Evolutionary conservation across 2,888 invertebrate species (phyloP).

Genomic region (Elgonia sp.): DNA sequence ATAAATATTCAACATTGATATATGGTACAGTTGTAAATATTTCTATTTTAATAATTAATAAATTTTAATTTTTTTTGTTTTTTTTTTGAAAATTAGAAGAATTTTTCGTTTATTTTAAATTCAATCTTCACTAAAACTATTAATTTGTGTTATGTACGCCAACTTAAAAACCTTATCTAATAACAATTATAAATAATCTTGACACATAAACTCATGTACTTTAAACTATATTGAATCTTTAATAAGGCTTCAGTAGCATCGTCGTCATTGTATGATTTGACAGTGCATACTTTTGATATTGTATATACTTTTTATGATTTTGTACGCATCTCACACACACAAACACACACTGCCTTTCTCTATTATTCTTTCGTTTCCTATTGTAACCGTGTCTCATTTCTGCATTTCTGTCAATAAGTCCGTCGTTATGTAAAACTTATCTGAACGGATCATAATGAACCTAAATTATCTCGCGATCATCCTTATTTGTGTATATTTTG

Average conservation of each 20-base stretch:
- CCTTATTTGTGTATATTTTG: not conserved
- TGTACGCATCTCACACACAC: slow-evolving; percentile 46
- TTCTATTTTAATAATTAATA: too few relatives aligned
- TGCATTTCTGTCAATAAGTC: slow-evolving; percentile 43
- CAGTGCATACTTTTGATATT: slow-evolving; percentile 57
- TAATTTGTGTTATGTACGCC: slow-evolving; percentile 36
- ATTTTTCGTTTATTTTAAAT: too few relatives aligned
- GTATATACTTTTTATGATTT: slow-evolving; percentile 59
- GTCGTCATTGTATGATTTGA: slow-evolving; percentile 38
- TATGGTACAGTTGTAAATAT: too few relatives aligned
- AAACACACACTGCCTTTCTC: too few relatives aligned
- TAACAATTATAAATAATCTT: slow-evolving; percentile 52
- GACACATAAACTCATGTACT: slow-evolving; percentile 17
- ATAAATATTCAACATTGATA: too few relatives aligned
- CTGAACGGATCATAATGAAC: too few relatives aligned
- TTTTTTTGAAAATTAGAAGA: too few relatives aligned
- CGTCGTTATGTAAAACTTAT: slow-evolving; percentile 27
- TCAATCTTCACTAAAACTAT: slow-evolving; percentile 14
- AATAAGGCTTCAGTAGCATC: slow-evolving; percentile 54
- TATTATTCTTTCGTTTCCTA: slow-evolving; percentile 56
- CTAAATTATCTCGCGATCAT: too few relatives aligned
- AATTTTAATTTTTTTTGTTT: too few relatives aligned
- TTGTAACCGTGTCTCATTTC: slow-evolving; percentile 38
- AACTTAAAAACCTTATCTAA: slow-evolving; percentile 44
- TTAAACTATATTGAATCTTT: too few relatives aligned